Percentiles rank a stretch among this genome's conserved stretches.
Evolutionary conservation across 2,797 vertebrate genomes (phyloP).

Genomic region (Gila robusta): DNA sequence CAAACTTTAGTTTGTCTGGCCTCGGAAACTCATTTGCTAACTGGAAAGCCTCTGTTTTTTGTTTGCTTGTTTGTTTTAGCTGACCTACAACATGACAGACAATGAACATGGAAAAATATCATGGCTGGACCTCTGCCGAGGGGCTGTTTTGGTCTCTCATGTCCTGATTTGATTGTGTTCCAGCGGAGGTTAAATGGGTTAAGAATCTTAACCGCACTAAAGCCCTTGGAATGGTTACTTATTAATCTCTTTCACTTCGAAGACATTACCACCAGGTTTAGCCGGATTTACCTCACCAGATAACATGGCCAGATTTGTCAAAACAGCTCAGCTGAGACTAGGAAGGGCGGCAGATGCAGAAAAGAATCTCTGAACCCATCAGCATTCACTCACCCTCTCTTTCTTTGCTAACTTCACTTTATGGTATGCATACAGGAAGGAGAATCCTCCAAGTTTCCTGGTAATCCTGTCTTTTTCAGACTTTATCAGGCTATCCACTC

Average conservation of each 20-base stretch:
- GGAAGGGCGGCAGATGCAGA: conserved; percentile 53
- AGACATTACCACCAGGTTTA: conserved; percentile 93
- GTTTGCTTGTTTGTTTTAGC: conserved; percentile 6
- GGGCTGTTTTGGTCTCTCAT: conserved; percentile 66
- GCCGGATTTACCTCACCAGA: conserved; percentile 88
- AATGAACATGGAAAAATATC: conserved; percentile 40
- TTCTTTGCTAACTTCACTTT: conserved; percentile 14
- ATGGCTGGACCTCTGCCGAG: conserved; percentile 24
- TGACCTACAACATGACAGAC: conserved; percentile 43
- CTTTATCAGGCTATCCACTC: conserved; percentile 35
- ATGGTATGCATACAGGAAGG: conserved; percentile 24
- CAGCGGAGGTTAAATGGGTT: conserved; percentile 89
- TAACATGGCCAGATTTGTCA: conserved; percentile 79
- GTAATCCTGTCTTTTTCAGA: conserved; percentile 44
- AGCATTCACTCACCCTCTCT: neutral
- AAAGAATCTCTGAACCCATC: conserved; percentile 30
- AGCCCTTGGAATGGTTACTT: conserved; percentile 90
- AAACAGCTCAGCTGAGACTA: conserved; percentile 71
- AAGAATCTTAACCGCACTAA: conserved; percentile 93
- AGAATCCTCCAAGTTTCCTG: conserved; percentile 40
- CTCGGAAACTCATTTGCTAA: neutral
- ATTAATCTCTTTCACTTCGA: conserved; percentile 92
- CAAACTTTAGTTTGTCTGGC: neutral
- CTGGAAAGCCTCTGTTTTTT: neutral
- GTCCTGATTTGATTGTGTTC: conserved; percentile 82